These are phyloP conservation scores for Polyodon spathula DNA, from an alignment of 2,113 vertebrate genomes.

Conservation along the genomic window DNA sequence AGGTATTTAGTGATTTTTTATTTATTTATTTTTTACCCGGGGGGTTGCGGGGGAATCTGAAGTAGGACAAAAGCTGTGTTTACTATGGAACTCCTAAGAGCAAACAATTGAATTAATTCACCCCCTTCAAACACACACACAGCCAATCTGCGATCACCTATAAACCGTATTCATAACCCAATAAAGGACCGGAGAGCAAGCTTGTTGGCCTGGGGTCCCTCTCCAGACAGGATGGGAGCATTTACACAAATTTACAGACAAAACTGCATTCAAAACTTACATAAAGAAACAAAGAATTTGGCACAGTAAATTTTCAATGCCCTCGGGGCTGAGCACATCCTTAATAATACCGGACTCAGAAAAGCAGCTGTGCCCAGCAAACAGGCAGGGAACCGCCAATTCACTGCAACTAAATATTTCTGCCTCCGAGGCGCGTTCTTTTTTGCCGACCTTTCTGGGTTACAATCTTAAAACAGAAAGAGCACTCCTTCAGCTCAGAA, in stretches of 20 bases:
- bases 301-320: background rate
- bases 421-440: background rate
- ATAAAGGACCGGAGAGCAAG: constrained; percentile 38
- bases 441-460: background rate
- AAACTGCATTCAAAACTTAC: background rate
- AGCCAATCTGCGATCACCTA: too few species aligned
- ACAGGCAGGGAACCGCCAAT: background rate
- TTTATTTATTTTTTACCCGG: too few species aligned
- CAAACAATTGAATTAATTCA: too few species aligned
- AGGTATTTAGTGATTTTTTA: too few species aligned
- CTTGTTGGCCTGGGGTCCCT: constrained; percentile 40
- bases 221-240: constrained; percentile 19
- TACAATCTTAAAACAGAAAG: too few species aligned
- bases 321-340: constrained; percentile 15
- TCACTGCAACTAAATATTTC: constrained; percentile 9
- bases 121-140: too few species aligned
- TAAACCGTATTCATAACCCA: background rate
- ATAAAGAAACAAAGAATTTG: constrained; percentile 6
- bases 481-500: too few species aligned
- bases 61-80: too few species aligned
- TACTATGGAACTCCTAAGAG: too few species aligned
- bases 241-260: constrained; percentile 9
- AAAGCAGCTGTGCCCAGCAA: constrained; percentile 11
- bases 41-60: too few species aligned
- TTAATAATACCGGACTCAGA: constrained; percentile 2